Evolutionary conservation across 2,888 invertebrate genomes (phyloP).

Genomic region (Leptogaster cylindrica): DNA sequence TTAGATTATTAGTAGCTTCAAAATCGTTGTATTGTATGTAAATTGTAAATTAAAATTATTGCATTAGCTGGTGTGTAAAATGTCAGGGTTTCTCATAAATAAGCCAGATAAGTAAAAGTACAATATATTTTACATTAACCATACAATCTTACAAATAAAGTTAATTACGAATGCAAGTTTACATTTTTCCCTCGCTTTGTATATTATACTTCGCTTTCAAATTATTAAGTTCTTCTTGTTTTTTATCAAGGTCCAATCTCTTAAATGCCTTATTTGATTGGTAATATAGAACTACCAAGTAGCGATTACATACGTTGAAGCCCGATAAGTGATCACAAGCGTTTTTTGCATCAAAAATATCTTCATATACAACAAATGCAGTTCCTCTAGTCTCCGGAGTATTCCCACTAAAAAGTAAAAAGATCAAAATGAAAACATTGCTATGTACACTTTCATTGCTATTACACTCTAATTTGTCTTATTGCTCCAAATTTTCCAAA

Average conservation of each 20-base stretch:
- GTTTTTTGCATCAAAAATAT: conserved; percentile 99
- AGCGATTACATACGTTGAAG: conserved; percentile 98
- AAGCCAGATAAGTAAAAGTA: too few relatives aligned
- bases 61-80: too few relatives aligned
- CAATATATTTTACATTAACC: too few relatives aligned
- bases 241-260: conserved; percentile 92
- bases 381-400: conserved; percentile 98
- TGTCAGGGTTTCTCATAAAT: too few relatives aligned
- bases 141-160: not conserved
- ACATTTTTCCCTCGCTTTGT: conserved; percentile 66
- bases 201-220: conserved; percentile 95
- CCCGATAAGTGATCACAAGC: conserved; percentile 99
- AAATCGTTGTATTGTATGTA: too few relatives aligned
- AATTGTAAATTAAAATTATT: too few relatives aligned
- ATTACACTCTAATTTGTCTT: conserved; percentile 96
- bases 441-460: conserved; percentile 57
- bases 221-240: conserved; percentile 93
- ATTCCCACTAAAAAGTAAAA: conserved; percentile 74
- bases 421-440: conserved; percentile 13
- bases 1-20: too few relatives aligned
- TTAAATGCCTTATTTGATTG: conserved; percentile 97
- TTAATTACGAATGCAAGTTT: not conserved
- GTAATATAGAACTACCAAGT: conserved; percentile 98
- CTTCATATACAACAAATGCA: conserved; percentile 99
- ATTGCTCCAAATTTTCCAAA: conserved; percentile 99